Evolutionary conservation across 2,797 vertebrate species (phyloP), one percentile per base, ranked within the genome.

Genomic region (Setipinna tenuifilis): DNA sequence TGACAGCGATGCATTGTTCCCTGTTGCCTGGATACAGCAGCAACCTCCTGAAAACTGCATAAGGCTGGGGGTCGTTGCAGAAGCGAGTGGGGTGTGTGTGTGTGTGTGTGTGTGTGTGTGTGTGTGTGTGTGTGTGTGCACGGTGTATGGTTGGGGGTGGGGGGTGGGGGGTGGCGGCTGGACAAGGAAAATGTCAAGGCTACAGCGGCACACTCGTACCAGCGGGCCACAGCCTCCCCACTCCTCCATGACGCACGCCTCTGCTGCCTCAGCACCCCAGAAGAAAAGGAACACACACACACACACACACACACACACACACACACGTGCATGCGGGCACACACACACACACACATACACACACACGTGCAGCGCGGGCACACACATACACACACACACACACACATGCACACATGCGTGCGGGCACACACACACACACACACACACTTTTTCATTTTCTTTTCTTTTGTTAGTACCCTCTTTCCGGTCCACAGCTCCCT

Each of bases 11-110:
- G 62, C 84, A 81, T 87, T 85, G 88, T 87, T 85, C 71, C 23
- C 54, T 78, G 89, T 88, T 89, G 86, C 88, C 85, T 88, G 85
- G 88, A 78, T 83, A 88, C 88, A n/a, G 85, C 86, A 85, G 19
- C 48, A 54, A 78, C 83, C 82, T 12, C 82, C 12, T 12, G 65
- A 82, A 75, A 59, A 87, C 35, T 6, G 28, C 57, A 12, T 16
- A 25, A 54, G 19, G 31, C 31, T 80, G 50, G 82, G 81, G 85
- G 68, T 78, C 65, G 2, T 57, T 65, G 58, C 44, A 16, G 75
- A 54, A 71, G 85, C 62, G 35, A 31, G 31, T 81, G 71, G 35
- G 50, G 50, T 41, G 44, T 31, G 59, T 31, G 83, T 82, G 50
- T 9, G 50, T 10, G 59, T 65, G 84, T 50, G 78, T 44, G 81